These are phyloP conservation scores for Pygocentrus nattereri DNA, from an alignment of 2,797 vertebrate species.

Conservation along the genomic window DNA sequence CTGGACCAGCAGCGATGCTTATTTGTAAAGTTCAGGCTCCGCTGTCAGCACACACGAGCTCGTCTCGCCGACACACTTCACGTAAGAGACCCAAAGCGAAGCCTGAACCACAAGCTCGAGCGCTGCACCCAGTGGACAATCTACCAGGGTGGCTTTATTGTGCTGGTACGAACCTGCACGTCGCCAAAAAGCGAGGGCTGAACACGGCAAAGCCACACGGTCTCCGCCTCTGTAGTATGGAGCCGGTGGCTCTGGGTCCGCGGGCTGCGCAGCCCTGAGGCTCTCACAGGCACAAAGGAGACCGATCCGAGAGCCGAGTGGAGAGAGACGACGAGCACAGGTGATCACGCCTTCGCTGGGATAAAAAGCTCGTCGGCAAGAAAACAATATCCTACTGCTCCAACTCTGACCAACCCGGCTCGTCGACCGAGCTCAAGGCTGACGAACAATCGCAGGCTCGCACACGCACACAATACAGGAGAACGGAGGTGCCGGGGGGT, in stretches of 20 bases:
- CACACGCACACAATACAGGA: slow-evolving; percentile 62
- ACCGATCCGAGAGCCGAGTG: slow-evolving; percentile 49
- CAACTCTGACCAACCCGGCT: slow-evolving; percentile 71
- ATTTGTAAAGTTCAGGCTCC: slow-evolving; percentile 23
- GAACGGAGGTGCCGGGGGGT: slow-evolving; percentile 50
- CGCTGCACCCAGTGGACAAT: background rate
- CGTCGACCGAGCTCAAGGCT: slow-evolving; percentile 53
- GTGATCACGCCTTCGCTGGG: slow-evolving; percentile 15
- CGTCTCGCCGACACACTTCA: background rate
- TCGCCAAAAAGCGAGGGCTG: slow-evolving; percentile 10
- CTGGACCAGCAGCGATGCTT: background rate
- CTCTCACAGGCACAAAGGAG: slow-evolving; percentile 63
- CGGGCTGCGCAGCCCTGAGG: slow-evolving; percentile 62
- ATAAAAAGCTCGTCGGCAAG: slow-evolving; percentile 20
- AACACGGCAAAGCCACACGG: slow-evolving; percentile 49
- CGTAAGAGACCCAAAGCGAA: background rate
- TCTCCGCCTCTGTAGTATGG: slow-evolving; percentile 39
- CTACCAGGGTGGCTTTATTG: background rate
- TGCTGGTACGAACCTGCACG: slow-evolving; percentile 1
- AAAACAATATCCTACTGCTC: slow-evolving; percentile 52
- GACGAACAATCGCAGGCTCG: slow-evolving; percentile 62
- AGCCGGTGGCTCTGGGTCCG: slow-evolving; percentile 64
- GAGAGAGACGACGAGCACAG: slow-evolving; percentile 31
- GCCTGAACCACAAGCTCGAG: background rate
- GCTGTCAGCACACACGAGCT: slow-evolving; percentile 38